A percentile compares a stretch with the other conserved stretches of the same genome.
Conservation (phyloP, 2,888 invertebrate genomes). For the Vanessa cardui region DNA sequence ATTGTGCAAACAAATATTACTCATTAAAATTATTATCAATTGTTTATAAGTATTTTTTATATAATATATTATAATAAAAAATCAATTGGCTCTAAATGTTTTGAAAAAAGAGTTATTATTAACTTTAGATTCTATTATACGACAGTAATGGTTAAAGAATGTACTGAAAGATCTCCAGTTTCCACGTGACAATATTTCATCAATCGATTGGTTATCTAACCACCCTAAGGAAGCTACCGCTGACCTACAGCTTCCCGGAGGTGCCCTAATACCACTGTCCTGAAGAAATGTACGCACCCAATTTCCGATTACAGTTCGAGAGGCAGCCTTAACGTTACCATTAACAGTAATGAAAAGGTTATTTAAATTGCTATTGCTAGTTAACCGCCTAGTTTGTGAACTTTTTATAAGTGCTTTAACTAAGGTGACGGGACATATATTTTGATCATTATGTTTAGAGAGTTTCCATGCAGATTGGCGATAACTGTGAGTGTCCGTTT, state of each 20-base stretch:
- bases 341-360: constrained; percentile 13
- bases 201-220: constrained; percentile 18
- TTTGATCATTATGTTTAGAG: too few species aligned
- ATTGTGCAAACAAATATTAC: too few species aligned
- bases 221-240: constrained; percentile 14
- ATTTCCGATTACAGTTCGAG: constrained; percentile 13
- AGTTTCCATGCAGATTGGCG: too few species aligned
- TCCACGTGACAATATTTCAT: constrained; percentile 18
- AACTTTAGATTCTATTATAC: constrained; percentile 7
- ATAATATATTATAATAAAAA: too few species aligned
- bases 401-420: background rate
- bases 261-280: constrained; percentile 14
- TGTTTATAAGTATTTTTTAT: too few species aligned
- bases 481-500: too few species aligned
- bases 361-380: background rate
- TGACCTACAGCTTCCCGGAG: constrained; percentile 12
- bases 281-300: constrained; percentile 15
- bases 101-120: background rate
- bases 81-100: too few species aligned
- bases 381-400: background rate
- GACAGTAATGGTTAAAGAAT: constrained; percentile 16
- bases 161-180: constrained; percentile 16
- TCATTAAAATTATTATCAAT: too few species aligned
- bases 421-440: too few species aligned
- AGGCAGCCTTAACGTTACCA: background rate